phyloP scores from a whole-genome alignment of 2,113 vertebrate genomes.

The Neoarius graeffei region DNA sequence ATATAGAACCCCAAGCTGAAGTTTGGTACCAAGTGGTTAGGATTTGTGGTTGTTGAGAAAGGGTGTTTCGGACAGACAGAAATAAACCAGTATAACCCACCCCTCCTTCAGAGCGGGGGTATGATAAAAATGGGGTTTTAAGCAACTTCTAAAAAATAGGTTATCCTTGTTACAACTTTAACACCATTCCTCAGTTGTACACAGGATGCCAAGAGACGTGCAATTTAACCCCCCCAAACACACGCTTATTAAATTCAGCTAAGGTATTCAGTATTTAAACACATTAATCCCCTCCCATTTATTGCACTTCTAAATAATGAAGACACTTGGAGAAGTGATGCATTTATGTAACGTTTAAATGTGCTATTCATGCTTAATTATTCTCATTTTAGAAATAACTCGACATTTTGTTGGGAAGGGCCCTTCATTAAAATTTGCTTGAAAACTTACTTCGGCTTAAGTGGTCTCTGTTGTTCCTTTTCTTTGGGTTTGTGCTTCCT shows the following conservation, averaged over 20 bases:
- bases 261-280: not conserved
- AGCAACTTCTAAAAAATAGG: not conserved
- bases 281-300: too few species aligned
- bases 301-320: not conserved
- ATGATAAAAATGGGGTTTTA: not conserved
- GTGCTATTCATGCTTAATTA: not conserved
- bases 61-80: too few species aligned
- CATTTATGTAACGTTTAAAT: not conserved
- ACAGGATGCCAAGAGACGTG: not conserved
- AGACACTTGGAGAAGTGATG: not conserved
- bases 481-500: not conserved
- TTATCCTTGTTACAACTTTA: not conserved
- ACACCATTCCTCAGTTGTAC: not conserved
- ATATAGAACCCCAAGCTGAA: too few species aligned
- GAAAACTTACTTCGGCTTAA: not conserved
- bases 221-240: not conserved
- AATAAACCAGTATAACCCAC: too few species aligned
- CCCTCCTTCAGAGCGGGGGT: too few species aligned
- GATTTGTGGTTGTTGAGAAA: too few species aligned
- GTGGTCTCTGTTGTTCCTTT: not conserved
- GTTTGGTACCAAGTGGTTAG: too few species aligned
- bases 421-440: not conserved
- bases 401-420: not conserved
- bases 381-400: not conserved
- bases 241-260: not conserved